Conservation (phyloP, 2,797 vertebrate species). For the Lepilemur septentrionalis region DNA sequence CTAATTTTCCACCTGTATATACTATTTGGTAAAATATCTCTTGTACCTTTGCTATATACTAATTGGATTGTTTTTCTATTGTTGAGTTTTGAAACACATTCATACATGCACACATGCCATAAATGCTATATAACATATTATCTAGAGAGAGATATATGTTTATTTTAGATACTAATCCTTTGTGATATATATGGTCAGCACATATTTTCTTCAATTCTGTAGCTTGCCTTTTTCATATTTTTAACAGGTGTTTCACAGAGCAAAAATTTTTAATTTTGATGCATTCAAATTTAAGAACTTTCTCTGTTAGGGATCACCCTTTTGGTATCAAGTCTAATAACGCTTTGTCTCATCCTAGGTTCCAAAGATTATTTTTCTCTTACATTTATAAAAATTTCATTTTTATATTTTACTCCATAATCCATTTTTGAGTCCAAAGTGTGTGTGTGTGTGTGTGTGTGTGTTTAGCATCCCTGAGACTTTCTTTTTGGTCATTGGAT, state of each 20-base stretch:
- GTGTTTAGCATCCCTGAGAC: not conserved
- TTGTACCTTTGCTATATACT: not conserved
- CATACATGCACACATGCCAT: not conserved
- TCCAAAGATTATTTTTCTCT: not conserved
- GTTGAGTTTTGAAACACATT: not conserved
- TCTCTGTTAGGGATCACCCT: not conserved
- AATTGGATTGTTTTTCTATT: not conserved
- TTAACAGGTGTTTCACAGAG: not conserved
- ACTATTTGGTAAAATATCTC: not conserved
- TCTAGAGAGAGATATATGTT: not conserved
- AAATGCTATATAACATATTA: not conserved
- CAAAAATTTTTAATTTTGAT: not conserved
- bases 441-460: no score
- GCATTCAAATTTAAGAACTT: not conserved
- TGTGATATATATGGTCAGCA: not conserved
- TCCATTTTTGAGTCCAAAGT: not conserved
- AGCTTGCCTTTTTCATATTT: not conserved
- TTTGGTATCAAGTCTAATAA: not conserved
- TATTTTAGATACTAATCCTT: not conserved
- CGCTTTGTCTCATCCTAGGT: not conserved
- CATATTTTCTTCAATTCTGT: not conserved
- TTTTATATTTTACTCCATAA: not conserved
- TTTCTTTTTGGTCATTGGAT: not conserved
- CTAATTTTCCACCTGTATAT: not conserved
- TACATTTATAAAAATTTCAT: not conserved